Evolutionary conservation across 1,140 invertebrate species (phyloP).

Genomic region (Holcopasites calliopsidis): DNA sequence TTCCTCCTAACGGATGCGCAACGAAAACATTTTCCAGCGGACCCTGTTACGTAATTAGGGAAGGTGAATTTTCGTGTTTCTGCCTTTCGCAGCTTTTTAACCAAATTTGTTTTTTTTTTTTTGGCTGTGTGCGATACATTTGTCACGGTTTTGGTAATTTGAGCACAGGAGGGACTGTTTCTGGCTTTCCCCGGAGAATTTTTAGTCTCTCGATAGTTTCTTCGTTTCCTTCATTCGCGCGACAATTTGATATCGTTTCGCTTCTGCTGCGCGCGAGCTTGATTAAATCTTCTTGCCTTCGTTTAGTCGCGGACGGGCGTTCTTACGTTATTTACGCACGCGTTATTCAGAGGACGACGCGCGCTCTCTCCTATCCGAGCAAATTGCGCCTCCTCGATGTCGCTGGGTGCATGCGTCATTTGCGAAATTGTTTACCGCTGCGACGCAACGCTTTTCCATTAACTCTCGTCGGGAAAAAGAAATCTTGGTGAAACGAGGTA

Average conservation of each 20-base stretch:
- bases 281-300: constrained; percentile 18
- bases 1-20: not conserved
- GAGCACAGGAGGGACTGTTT: no score
- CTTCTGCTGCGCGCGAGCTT: not conserved
- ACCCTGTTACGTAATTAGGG: constrained; percentile 27
- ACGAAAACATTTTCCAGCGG: constrained; percentile 19
- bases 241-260: not conserved
- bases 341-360: not conserved
- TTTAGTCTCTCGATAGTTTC: not conserved
- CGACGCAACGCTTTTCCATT: not conserved
- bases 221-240: not conserved
- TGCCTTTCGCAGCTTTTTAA: not conserved
- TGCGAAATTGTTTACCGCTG: not conserved
- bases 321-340: not conserved
- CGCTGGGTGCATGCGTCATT: not conserved
- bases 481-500: not conserved
- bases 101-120: not conserved
- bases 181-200: not conserved
- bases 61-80: constrained; percentile 28
- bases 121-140: not conserved
- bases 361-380: no score
- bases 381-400: not conserved
- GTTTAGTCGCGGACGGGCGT: not conserved
- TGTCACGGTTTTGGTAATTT: not conserved
- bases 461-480: not conserved